phyloP scores from a whole-genome alignment of 2,888 invertebrate genomes.

The Sarcophaga rosellei region DNA sequence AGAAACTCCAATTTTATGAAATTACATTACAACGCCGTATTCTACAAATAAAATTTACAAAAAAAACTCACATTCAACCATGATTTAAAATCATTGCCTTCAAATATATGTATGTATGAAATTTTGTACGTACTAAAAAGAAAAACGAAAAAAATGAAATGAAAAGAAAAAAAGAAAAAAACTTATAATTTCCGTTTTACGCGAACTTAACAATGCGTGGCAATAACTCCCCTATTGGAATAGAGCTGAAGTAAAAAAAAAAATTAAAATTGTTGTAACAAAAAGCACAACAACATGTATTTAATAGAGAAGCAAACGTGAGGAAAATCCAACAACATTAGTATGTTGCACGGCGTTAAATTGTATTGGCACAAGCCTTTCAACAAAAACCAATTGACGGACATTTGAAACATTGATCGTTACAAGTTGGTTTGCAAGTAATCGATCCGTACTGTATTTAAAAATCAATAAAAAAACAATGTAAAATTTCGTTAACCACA shows the following conservation, averaged over 20 bases:
- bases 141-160: no score
- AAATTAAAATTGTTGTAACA: neutral
- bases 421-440: conserved; percentile 45
- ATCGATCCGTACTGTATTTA: conserved; percentile 19
- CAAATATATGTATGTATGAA: conserved; percentile 40
- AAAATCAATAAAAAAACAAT: conserved; percentile 30
- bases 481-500: neutral
- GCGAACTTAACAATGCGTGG: conserved; percentile 63
- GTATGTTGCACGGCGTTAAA: conserved; percentile 2
- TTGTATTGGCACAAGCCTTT: conserved; percentile 57
- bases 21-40: neutral
- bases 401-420: conserved; percentile 27
- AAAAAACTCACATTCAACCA: conserved; percentile 32
- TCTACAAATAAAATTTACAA: neutral
- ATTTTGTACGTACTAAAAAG: conserved; percentile 34
- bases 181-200: conserved; percentile 68
- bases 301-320: neutral
- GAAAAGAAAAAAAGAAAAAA: conserved; percentile 27
- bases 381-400: conserved; percentile 27
- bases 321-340: neutral
- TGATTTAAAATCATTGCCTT: conserved; percentile 65
- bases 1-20: conserved; percentile 24
- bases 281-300: neutral
- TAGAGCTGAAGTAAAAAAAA: neutral
- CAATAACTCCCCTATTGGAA: conserved; percentile 52